Conservation (phyloP, 2,797 vertebrate species). For the Moxostoma hubbsi region DNA sequence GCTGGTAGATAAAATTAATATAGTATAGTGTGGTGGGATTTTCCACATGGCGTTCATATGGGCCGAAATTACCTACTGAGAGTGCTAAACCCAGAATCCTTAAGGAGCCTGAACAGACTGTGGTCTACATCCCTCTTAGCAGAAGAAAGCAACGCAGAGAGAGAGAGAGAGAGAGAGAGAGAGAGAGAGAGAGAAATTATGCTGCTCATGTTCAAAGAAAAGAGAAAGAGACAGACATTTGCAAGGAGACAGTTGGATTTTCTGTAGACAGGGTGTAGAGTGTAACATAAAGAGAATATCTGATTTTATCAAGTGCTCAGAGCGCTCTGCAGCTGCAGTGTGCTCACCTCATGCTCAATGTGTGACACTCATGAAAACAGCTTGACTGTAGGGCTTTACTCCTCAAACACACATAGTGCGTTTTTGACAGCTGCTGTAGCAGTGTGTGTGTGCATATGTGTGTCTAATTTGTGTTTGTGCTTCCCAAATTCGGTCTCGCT, state of each 20-base stretch:
- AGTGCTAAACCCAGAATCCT: constrained; percentile 42
- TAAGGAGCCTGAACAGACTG: constrained; percentile 36
- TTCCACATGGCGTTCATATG: constrained; percentile 29
- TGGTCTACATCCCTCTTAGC: constrained; percentile 1
- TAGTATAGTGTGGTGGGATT: constrained; percentile 42
- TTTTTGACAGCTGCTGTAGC: constrained; percentile 61
- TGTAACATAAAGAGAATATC: constrained; percentile 34
- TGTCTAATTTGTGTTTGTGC: constrained; percentile 22
- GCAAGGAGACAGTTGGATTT: constrained; percentile 43
- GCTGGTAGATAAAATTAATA: constrained; percentile 53
- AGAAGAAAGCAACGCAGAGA: constrained; percentile 42
- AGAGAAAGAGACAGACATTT: constrained; percentile 25
- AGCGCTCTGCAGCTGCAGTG: constrained; percentile 54
- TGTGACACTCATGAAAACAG: constrained; percentile 65
- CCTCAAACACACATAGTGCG: constrained; percentile 61
- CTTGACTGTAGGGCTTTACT: constrained; percentile 69
- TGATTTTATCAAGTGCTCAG: constrained; percentile 30
- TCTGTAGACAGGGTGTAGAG: constrained; percentile 40
- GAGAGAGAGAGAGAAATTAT: constrained; percentile 47
- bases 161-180: constrained; percentile 54
- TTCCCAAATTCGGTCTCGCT: constrained; percentile 47
- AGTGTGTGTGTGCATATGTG: constrained; percentile 37
- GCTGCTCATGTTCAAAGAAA: constrained; percentile 13
- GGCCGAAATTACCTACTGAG: constrained; percentile 41
- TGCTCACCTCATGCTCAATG: constrained; percentile 64